These are phyloP conservation scores for Drosophila neonasuta DNA, from an alignment of 2,888 invertebrate species.

Conservation along the genomic window DNA sequence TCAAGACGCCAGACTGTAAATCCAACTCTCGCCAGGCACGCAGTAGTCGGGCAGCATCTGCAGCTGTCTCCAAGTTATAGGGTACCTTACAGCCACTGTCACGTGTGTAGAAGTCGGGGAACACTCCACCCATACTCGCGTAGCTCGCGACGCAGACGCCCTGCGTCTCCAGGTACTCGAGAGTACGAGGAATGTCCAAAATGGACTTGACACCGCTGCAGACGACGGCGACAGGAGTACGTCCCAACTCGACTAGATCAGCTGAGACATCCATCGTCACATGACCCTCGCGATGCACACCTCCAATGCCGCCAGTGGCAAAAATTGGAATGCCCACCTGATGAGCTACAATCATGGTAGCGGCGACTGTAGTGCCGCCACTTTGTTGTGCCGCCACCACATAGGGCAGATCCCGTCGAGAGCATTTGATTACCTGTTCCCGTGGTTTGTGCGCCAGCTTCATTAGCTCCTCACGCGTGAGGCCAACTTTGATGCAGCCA, in stretches of 20 bases:
- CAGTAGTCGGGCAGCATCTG: conserved; percentile 89
- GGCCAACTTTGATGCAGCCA: conserved; percentile 92
- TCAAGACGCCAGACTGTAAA: conserved; percentile 88
- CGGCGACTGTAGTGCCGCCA: conserved; percentile 98
- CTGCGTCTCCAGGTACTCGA: conserved; percentile 97
- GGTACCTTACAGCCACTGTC: conserved; percentile 89
- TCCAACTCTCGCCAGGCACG: conserved; percentile 83
- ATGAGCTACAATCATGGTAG: conserved; percentile 93
- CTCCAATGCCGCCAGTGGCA: conserved; percentile 94
- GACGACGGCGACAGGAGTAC: conserved; percentile 93
- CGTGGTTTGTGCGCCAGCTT: conserved; percentile 84
- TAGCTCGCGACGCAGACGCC: conserved; percentile 94
- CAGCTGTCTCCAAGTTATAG: conserved; percentile 85
- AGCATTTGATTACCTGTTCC: conserved; percentile 88
- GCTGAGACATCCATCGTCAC: conserved; percentile 96
- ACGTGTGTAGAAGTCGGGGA: conserved; percentile 96
- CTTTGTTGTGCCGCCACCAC: conserved; percentile 87
- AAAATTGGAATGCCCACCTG: conserved; percentile 93
- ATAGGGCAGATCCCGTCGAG: conserved; percentile 92
- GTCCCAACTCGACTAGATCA: conserved; percentile 94
- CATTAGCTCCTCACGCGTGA: conserved; percentile 86
- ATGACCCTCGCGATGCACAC: conserved; percentile 95
- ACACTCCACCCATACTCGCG: conserved; percentile 86
- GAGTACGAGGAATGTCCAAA: conserved; percentile 95
- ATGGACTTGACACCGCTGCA: conserved; percentile 99